Evolutionary conservation across 2,888 invertebrate genomes (phyloP), one percentile per base, ranked within the genome.

Genomic region (Onthophagus sagittarius): DNA sequence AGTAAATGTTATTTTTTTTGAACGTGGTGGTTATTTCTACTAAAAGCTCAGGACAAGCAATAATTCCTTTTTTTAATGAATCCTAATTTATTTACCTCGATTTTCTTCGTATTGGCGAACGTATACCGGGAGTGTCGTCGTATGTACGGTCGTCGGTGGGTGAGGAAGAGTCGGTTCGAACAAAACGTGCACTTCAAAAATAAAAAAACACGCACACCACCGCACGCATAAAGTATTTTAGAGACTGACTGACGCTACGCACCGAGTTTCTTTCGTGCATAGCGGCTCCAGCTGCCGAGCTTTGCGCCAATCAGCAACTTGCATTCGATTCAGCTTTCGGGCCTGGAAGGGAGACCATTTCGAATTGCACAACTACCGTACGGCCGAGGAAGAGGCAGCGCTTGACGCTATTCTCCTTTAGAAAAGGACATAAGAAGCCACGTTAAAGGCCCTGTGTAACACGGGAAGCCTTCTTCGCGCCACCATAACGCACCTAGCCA

Each of bases 211-310:
- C 84, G 82, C 83, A 83, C 84, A 84, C 83, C 82, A 83, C 81
- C 81, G 80, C 84, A 85, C 84, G 83, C 84, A 84, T 83, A 81
- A 82, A 82, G 83, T 81, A 81, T 81, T 81, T 81, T 81, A 82
- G 83, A 84, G 83, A 85, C 85, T 85, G 84, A 83, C 82, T 81
- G 79, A 23, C 15, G 67, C 32, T 81, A 82, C 83, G 83, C 83
- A 82, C 81, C 83, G 83, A 82, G 82, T 82, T 83, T 83, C 84
- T 83, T 84, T 83, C 82, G 80, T 80, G 82, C 82, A 81, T 82
- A 83, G 84, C 81, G 83, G 81, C 79, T 81, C 81, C 85, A 85
- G 84, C 85, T 85, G 85, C 83, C 84, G 82, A 81, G 80, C 81
- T 82, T 82, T 79, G 80, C 81, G 80, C 84, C 85, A 84, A 85